Evolutionary conservation across 1,140 invertebrate species (phyloP).

Genomic region (Marisa cornuarietis): DNA sequence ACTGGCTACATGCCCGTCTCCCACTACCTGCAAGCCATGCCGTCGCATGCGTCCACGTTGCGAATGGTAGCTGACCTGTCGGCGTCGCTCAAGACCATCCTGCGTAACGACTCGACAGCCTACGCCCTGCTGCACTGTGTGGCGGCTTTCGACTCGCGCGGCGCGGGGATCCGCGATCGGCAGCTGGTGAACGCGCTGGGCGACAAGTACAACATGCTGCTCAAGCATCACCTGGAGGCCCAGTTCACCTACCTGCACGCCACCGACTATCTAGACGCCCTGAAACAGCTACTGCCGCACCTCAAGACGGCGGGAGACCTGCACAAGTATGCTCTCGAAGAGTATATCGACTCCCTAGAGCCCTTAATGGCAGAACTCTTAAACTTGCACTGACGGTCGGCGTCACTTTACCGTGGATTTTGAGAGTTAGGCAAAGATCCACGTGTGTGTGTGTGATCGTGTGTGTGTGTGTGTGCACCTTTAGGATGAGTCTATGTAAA

Average conservation of each 20-base stretch:
- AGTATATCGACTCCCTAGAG: slow-evolving; percentile 87
- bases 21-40: background rate
- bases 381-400: slow-evolving; percentile 70
- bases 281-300: slow-evolving; percentile 87
- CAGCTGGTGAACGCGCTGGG: slow-evolving; percentile 75
- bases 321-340: slow-evolving; percentile 85
- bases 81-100: slow-evolving; percentile 46
- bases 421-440: background rate
- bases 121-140: slow-evolving; percentile 90
- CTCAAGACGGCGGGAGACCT: slow-evolving; percentile 85
- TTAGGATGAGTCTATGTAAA: too few species aligned
- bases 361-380: slow-evolving; percentile 93
- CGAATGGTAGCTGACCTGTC: slow-evolving; percentile 34
- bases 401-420: background rate
- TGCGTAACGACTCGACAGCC: slow-evolving; percentile 67
- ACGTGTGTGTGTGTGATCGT: background rate
- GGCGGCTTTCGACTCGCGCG: slow-evolving; percentile 83
- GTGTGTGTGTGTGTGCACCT: slow-evolving; percentile 4
- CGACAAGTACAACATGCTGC: slow-evolving; percentile 89
- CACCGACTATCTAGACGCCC: slow-evolving; percentile 65
- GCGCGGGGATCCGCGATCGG: slow-evolving; percentile 80
- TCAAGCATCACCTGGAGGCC: slow-evolving; percentile 86
- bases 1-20: slow-evolving; percentile 30
- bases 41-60: background rate
- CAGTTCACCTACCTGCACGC: slow-evolving; percentile 70